Base-by-base conservation (phyloP, 2,888 invertebrate genomes). In the Eupelmus urozonus region DNA sequence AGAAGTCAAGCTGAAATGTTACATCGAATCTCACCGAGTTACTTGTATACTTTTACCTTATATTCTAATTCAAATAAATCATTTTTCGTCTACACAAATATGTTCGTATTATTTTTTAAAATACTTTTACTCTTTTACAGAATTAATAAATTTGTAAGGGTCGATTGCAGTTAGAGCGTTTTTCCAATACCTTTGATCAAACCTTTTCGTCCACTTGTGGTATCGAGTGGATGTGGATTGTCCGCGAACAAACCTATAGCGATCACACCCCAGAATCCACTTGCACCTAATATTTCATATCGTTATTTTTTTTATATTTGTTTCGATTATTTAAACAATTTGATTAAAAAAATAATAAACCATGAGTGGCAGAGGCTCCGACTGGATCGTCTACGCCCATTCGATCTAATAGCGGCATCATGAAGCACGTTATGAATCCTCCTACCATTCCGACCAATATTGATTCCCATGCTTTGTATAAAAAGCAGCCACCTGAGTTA, bases 231-330 rank as follows among this genome's bases (percentile, higher is more conserved):
- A 73, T 93, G 90, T 0, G 97, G 97, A 88, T 96, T 93, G 75
- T 96, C 95, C 11, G 97, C 97, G 87, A 98, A 97, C 0, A 98
- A 90, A 0, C 98, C 97, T 0, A 97, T 96, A 0, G 97, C 96
- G 18, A 97, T 78, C 23, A 97, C 94, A 11, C 97, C 96, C 96
- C 92, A 89, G 85, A 92, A 84, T 40, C 91, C 91, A 83, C 83
- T 90, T 55, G 82, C 90, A 83, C 91, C 87, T 87, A 71, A 42
- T n/a, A 65, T 60, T 20, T 29, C 7, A 34, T 13, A 45, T 5
- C 34, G 13, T 45, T 45, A 45, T 45, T 13, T n/a, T 45, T 16
- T 7, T 16, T 16, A 45, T 45, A 13, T 16, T 7, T 16, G 16
- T 45, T 45, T 45, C 16, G n/a, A n/a, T n/a, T n/a, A n/a, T 34